Evolutionary conservation across 2,797 vertebrate species (phyloP).

Genomic region (Amphiprion clarkii): DNA sequence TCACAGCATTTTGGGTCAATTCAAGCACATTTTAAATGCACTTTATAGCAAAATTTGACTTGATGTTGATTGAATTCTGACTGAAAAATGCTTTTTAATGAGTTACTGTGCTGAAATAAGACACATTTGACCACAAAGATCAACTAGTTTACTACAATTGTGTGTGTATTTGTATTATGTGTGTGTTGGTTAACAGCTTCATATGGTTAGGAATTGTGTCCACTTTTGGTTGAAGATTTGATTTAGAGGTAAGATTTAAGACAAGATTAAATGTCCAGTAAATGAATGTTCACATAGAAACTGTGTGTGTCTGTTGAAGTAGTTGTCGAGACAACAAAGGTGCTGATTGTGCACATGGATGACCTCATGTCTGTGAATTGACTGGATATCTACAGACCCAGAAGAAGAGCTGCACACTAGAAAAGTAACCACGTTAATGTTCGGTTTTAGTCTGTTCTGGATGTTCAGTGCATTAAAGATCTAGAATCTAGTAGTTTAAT

Average conservation of each 20-base stretch:
- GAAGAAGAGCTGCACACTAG: background rate
- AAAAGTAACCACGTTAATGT: background rate
- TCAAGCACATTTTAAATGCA: too few relatives aligned
- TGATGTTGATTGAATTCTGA: background rate
- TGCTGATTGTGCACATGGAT: conserved; percentile 55
- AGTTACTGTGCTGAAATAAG: background rate
- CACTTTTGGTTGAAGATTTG: too few relatives aligned
- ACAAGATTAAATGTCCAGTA: background rate
- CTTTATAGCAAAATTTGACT: too few relatives aligned
- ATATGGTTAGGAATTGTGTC: too few relatives aligned
- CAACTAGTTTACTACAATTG: conserved; percentile 14
- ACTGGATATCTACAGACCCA: background rate
- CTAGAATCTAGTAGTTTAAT: background rate
- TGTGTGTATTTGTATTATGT: conserved; percentile 14
- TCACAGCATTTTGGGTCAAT: too few relatives aligned
- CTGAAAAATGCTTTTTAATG: background rate
- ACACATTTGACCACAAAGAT: conserved; percentile 20
- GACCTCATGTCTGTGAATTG: conserved; percentile 52
- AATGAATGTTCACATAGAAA: background rate
- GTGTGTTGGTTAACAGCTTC: background rate
- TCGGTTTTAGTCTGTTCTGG: background rate
- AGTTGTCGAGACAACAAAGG: conserved; percentile 48
- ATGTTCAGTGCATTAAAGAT: background rate
- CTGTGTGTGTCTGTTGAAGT: background rate
- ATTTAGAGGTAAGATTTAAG: background rate